Conservation (phyloP, 2,888 invertebrate genomes). For the Mimachlamys varia region DNA sequence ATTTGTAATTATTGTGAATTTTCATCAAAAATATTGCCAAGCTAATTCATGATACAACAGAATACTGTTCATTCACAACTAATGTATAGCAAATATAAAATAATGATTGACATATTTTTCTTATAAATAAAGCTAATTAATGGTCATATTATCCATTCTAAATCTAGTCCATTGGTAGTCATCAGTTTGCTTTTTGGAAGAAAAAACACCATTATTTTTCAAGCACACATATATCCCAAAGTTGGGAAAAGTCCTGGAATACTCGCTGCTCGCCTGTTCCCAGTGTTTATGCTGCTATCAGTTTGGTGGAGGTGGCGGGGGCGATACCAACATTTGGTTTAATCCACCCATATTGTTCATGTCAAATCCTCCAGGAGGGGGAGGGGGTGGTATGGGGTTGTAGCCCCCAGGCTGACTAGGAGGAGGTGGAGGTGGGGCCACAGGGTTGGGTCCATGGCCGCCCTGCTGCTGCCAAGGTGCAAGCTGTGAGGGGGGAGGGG, state of each 20-base stretch:
- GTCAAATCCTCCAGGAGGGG: slow-evolving; percentile 72
- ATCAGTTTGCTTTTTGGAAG: too few species aligned
- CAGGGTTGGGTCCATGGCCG: slow-evolving; percentile 57
- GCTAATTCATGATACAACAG: too few species aligned
- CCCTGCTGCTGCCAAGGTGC: slow-evolving; percentile 78
- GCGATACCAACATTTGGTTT: slow-evolving; percentile 66
- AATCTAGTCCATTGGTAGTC: too few species aligned
- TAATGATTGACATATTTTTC: too few species aligned
- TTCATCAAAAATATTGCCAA: too few species aligned
- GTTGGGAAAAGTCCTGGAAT: background rate
- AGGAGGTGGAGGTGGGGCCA: slow-evolving; percentile 78
- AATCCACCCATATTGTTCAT: slow-evolving; percentile 65
- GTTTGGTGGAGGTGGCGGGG: slow-evolving; percentile 72
- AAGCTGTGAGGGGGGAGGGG: slow-evolving; percentile 84
- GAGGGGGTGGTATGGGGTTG: slow-evolving; percentile 78
- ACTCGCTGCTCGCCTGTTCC: background rate
- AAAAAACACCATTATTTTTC: too few species aligned
- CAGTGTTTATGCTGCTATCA: slow-evolving; percentile 41
- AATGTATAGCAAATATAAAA: too few species aligned
- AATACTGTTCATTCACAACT: too few species aligned
- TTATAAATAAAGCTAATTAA: too few species aligned
- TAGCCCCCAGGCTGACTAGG: slow-evolving; percentile 67
- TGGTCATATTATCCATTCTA: too few species aligned
- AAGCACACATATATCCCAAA: background rate
- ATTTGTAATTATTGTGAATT: too few species aligned